Base-by-base conservation (phyloP, 2,797 vertebrate genomes). In the Phaenicophaeus curvirostris region DNA sequence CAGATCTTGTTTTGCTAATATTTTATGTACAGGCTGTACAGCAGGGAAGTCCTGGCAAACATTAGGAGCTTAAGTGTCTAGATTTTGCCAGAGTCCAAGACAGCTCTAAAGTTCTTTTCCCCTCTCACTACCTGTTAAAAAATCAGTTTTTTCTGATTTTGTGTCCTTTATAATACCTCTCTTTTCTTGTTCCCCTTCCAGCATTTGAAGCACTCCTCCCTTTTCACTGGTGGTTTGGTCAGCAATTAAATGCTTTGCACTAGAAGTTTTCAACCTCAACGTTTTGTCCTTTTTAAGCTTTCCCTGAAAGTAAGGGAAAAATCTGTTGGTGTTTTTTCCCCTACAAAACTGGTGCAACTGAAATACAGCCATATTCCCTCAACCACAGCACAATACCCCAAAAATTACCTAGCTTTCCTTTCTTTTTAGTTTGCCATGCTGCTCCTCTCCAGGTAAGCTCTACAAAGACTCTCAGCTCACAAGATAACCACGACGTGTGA, bases 401-500 rank as follows among this genome's bases (percentile, higher is more conserved):
- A 41, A 58, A 28, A 25, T 15, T 2, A 23, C 8, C 10, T 20
- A 8, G 0, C 0, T 21, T 31, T 19, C 11, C 1, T 27, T 35
- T 23, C 2, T 42, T 39, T 4, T 16, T 27, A 8, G 1, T 50
- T 39, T 8, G 0, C 3, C 4, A 17, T 8, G 6, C 3, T 58
- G 1, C 2, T 63, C 3, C 2, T 83, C 5, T 16, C 7, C 6
- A 39, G 1, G 1, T 5, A 24, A 69, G 0, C 17, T 1, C 3
- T 8, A 21, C 4, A 9, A 20, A 37, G 5, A 27, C 14, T 3
- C 2, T 1, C 15, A 0, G 7, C 12, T 6, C 20, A 13, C 0
- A 13, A 23, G 2, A 21, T 31, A 58, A 8, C 2, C 7, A 14
- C 13, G 5, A 3, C 1, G 0, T 2, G 0, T 4, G 6, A 20